phyloP scores from a whole-genome alignment of 2,888 invertebrate species.

The Drosophila nr. fundita region DNA sequence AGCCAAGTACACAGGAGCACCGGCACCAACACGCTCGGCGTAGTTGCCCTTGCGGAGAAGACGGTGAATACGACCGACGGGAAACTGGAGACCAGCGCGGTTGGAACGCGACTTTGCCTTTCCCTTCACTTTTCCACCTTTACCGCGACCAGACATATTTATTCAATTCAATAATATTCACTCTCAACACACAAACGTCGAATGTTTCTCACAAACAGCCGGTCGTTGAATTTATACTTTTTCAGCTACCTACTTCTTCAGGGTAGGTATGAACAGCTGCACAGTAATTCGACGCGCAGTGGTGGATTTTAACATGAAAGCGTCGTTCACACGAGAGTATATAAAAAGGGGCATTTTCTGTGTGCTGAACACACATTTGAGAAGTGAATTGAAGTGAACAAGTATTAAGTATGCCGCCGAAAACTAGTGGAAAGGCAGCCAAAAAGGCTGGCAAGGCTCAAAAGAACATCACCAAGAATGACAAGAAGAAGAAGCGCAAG shows the following conservation, averaged over 20 bases:
- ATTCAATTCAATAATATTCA: constrained; percentile 14
- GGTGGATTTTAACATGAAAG: constrained; percentile 16
- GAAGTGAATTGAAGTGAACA: constrained; percentile 20
- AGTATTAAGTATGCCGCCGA: too few relatives aligned
- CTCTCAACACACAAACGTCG: constrained; percentile 12
- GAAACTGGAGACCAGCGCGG: constrained; percentile 87
- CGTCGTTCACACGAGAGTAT: constrained; percentile 34
- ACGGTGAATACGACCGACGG: constrained; percentile 88
- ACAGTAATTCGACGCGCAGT: background rate
- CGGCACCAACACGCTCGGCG: constrained; percentile 87
- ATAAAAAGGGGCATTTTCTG: background rate
- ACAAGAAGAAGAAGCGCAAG: too few relatives aligned
- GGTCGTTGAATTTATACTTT: constrained; percentile 15
- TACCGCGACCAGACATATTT: constrained; percentile 84
- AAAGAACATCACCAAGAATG: too few relatives aligned
- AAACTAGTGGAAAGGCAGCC: too few relatives aligned
- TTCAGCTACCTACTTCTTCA: constrained; percentile 11
- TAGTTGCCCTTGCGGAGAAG: constrained; percentile 86
- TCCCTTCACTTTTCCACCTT: constrained; percentile 84
- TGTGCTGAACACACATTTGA: constrained; percentile 1
- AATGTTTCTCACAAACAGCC: background rate
- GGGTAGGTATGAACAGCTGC: constrained; percentile 4
- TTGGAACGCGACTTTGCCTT: constrained; percentile 86
- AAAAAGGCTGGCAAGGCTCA: too few relatives aligned
- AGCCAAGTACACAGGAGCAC: constrained; percentile 86